Base-by-base conservation (phyloP, 2,113 vertebrate genomes). In the Mus pahari region DNA sequence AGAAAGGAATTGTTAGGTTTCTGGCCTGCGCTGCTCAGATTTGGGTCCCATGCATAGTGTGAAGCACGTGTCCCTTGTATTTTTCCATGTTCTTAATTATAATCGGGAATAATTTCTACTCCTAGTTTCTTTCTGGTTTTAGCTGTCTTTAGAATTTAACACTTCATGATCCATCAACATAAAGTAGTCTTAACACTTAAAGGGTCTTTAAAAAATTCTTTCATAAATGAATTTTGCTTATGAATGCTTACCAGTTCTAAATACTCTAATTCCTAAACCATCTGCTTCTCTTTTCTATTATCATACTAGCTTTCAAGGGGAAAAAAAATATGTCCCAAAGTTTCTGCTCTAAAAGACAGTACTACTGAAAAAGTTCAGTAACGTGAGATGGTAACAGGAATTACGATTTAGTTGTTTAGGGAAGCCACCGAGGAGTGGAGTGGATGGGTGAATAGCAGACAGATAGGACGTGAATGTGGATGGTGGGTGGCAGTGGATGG, bases 81-180 rank as follows among this genome's bases (percentile, higher is more conserved):
- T 78, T 95, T 84, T 91, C 84, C 84, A 36, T 86, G 66, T 97
- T 94, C 53, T 95, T 89, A 86, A 95, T 97, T 97, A 81, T 95
- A 91, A 77, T 89, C 92, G 66, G 81, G 48, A 82, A 89, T 89
- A 89, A 92, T 95, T 94, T 92, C 45, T 68, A 64, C n/a, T 77
- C 53, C 31, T 81, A 60, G 50, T 48, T 91, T 89, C 70, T 82
- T 92, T 94, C 90, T 94, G 53, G 45, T 82, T 96, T 95, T 55
- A 77, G 3, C 48, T 74, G 75, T 42, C 36, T 81, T 87, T 97
- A 42, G n/a, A 92, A 86, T 92, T 89, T 91, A 82, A 83, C 75
- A 89, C 90, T 94, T 84, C 48, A 93, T 82, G 70, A 82, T 89
- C 16, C 33, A 82, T 73, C 64, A 78, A 73, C 91, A 17, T 28